Conservation (phyloP, 2,888 invertebrate species). For the Lypha dubia region DNA sequence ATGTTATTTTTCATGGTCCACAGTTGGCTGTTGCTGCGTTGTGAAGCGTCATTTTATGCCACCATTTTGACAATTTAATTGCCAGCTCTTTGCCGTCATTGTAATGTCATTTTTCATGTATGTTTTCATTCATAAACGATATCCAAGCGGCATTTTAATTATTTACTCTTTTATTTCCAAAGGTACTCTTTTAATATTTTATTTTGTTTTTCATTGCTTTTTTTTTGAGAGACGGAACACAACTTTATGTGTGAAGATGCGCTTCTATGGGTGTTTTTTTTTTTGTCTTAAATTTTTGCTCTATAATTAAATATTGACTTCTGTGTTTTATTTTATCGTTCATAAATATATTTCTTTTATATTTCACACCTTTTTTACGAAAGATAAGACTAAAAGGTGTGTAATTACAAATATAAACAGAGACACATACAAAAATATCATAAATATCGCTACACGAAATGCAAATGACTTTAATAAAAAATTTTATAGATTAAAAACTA, state of each 20-base stretch:
- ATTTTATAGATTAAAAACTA: no score
- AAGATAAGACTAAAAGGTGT: constrained; percentile 56
- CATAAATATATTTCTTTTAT: constrained; percentile 35
- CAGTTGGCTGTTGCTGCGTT: constrained; percentile 9
- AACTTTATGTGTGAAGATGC: constrained; percentile 58
- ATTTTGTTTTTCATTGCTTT: constrained; percentile 10
- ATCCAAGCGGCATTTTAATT: not conserved
- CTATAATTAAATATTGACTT: constrained; percentile 71
- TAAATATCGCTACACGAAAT: not conserved
- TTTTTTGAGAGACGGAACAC: constrained; percentile 3
- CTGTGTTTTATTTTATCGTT: constrained; percentile 43
- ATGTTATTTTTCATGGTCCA: not conserved
- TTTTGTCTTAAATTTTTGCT: constrained; percentile 31
- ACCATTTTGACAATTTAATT: constrained; percentile 73
- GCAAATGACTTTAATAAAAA: not conserved
- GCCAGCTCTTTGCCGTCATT: constrained; percentile 62
- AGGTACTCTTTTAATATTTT: not conserved
- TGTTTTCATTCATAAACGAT: constrained; percentile 33
- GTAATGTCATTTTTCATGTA: constrained; percentile 69
- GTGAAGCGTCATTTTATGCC: constrained; percentile 70
- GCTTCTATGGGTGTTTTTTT: constrained; percentile 17
- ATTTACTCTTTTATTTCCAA: not conserved
- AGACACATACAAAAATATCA: not conserved
- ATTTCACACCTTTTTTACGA: constrained; percentile 59
- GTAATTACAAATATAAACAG: constrained; percentile 15